Evolutionary conservation across 2,113 vertebrate species (phyloP).

Genomic region (Zapornia atra): DNA sequence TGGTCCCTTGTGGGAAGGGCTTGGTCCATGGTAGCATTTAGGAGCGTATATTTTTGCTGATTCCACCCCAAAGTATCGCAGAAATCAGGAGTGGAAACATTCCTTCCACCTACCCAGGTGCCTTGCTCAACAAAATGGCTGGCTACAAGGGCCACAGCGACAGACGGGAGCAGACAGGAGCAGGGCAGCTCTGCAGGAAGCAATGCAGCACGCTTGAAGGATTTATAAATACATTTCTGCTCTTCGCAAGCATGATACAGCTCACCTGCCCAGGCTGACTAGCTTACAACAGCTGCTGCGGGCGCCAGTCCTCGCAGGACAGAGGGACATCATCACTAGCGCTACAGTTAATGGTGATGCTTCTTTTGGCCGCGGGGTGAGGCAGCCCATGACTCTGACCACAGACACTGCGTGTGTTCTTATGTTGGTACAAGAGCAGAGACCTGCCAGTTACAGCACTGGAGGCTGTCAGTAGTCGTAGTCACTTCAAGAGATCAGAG

Average conservation of each 20-base stretch:
- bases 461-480: neutral
- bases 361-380: neutral
- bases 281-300: neutral
- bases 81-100: constrained; percentile 50
- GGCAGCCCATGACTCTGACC: neutral
- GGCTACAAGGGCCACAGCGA: neutral
- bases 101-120: constrained; percentile 49
- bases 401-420: neutral
- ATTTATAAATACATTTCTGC: constrained; percentile 12
- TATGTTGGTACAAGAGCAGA: neutral
- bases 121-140: constrained; percentile 34
- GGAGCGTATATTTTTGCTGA: constrained; percentile 34
- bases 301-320: neutral
- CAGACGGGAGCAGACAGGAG: neutral
- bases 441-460: neutral
- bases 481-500: neutral
- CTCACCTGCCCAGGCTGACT: neutral
- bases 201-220: neutral
- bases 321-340: neutral
- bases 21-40: neutral
- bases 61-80: constrained; percentile 51
- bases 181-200: neutral
- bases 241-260: neutral
- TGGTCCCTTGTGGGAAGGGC: neutral
- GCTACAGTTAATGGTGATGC: neutral